Evolutionary conservation across 2,888 invertebrate species (phyloP), one percentile per base, ranked within the genome.

Genomic region (Trisateles emortualis): DNA sequence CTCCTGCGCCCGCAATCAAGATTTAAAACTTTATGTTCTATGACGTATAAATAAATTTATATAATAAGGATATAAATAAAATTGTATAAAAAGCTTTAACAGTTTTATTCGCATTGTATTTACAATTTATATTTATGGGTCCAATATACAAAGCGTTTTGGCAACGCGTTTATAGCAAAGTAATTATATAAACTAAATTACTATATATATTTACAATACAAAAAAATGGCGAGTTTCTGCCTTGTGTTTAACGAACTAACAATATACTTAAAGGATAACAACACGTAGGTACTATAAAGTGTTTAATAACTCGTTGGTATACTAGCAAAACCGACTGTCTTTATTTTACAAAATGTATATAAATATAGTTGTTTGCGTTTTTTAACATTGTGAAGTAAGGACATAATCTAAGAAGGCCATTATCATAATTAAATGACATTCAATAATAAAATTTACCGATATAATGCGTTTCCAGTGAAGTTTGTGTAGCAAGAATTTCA

Each of bases 101-200:
- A 61, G 44, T 62, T 72, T 72, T 72, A 72, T 72, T 65, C 52
- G 43, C 46, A 52, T 56, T 56, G 13, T 70, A 63, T 72, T 63
- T 70, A 72, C 73, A 72, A 54, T 54, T 51, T 59, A 55, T 58
- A 63, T 45, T 57, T 54, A 59, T 47, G 38, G 47, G 59, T 66
- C 62, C 55, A 60, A 71, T 65, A 60, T 58, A 66, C 58, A 68
- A 47, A 59, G 51, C 53, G 58, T 49, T 61, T 38, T 52, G 38
- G 51, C 64, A 38, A 60, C 67, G 63, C 67, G 57, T 63, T 57
- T 51, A 38, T 62, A 51, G 62, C 57, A 51, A 53, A 59, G 50
- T 46, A 52, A 41, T 59, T 50, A 62, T 32, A 38, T 41, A 41
- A 46, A 46, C 44, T 35, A 55, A 49, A 8, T 16, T 48, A 46